A percentile compares a stretch with the other conserved stretches of the same genome.
phyloP scores from a whole-genome alignment of 2,797 vertebrate species.

The Cheirogaleus major region DNA sequence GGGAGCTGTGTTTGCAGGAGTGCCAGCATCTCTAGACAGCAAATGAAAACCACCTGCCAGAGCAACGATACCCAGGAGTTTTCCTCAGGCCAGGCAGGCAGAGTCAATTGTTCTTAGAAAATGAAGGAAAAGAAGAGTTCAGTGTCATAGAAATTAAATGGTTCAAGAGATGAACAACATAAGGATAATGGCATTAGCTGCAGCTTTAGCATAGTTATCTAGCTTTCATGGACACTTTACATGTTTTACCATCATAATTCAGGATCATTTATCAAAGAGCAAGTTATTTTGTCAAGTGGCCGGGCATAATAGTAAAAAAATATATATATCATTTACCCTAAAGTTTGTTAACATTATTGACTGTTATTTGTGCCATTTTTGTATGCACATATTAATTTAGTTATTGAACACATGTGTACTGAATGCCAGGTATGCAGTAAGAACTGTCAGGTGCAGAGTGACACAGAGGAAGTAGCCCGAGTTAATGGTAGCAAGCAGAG shows the following conservation, averaged over 20 bases:
- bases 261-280: not conserved
- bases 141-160: constrained; percentile 13
- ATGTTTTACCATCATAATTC: not conserved
- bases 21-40: constrained; percentile 44
- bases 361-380: not conserved
- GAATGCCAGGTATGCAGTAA: not conserved
- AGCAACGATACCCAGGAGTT: constrained; percentile 8
- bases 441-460: not conserved
- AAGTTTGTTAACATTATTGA: not conserved
- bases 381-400: not conserved
- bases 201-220: not conserved
- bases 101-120: constrained; percentile 52
- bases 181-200: constrained; percentile 20
- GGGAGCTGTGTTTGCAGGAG: not conserved
- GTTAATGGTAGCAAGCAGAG: not conserved
- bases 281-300: not conserved
- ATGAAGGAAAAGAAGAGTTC: not conserved
- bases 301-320: not conserved
- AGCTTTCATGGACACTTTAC: not conserved
- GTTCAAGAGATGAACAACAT: not conserved
- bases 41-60: constrained; percentile 61
- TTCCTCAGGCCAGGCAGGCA: not conserved
- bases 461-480: not conserved
- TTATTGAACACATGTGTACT: not conserved
- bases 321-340: not conserved